phyloP scores from a whole-genome alignment of 2,797 vertebrate species.

The Sebastes kiyomatsui region DNA sequence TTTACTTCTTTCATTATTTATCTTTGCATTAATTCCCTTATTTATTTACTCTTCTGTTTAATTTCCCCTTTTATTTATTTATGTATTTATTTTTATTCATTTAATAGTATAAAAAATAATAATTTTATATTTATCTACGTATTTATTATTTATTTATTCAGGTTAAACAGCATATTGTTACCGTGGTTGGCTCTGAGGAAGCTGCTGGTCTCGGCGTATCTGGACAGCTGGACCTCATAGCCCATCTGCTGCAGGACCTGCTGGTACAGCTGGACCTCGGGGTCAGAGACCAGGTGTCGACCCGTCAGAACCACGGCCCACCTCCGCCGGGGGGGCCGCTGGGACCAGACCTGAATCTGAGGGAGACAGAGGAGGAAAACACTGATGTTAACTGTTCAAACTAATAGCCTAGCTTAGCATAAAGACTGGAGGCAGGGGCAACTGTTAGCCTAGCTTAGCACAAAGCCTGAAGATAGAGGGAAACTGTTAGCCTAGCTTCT shows the following conservation, averaged over 20 bases:
- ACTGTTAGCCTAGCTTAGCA: neutral
- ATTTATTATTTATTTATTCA: too few relatives aligned
- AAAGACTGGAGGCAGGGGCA: neutral
- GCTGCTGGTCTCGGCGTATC: slow-evolving; percentile 72
- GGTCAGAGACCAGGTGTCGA: slow-evolving; percentile 67
- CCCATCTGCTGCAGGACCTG: slow-evolving; percentile 81
- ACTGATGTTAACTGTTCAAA: too few relatives aligned
- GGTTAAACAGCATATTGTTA: neutral
- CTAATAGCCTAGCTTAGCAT: neutral
- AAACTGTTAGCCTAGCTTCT: neutral
- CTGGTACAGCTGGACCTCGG: slow-evolving; percentile 83
- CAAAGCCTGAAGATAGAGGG: neutral
- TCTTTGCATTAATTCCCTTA: too few relatives aligned
- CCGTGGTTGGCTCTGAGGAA: slow-evolving; percentile 55
- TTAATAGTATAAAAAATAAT: too few relatives aligned
- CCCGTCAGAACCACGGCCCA: slow-evolving; percentile 81
- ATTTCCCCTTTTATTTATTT: too few relatives aligned
- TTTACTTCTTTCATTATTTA: too few relatives aligned
- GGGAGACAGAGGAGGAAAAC: neutral
- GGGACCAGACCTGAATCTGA: slow-evolving; percentile 71
- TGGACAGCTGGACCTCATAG: slow-evolving; percentile 80
- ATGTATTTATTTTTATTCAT: too few relatives aligned
- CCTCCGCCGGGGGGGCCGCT: neutral
- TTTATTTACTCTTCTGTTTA: too few relatives aligned
- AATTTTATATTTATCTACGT: too few relatives aligned